phyloP scores from a whole-genome alignment of 2,797 vertebrate species.

The Parauchenoglanis ngamensis region DNA sequence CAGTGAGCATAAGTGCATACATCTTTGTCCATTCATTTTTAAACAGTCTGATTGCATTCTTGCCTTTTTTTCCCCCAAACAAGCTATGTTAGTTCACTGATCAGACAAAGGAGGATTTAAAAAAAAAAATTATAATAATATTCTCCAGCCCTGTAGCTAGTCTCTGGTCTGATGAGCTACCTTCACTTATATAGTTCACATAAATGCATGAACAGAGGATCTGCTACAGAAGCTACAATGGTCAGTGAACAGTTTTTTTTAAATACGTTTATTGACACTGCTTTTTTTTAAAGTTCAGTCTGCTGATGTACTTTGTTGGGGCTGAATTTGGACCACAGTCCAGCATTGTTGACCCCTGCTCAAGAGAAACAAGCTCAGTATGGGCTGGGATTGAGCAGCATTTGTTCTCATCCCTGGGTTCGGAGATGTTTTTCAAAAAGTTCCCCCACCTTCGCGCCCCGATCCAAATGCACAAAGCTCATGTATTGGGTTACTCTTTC shows the following conservation, averaged over 20 bases:
- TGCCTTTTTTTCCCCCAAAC: background rate
- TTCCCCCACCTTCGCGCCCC: conserved; percentile 26
- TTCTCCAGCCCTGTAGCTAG: background rate
- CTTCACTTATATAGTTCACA: background rate
- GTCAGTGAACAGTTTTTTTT: too few species aligned
- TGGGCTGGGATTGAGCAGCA: conserved; percentile 26
- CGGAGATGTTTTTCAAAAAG: conserved; percentile 38
- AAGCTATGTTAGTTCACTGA: background rate
- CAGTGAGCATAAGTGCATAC: too few species aligned
- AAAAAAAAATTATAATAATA: background rate
- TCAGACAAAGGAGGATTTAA: background rate
- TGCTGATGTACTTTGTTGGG: background rate
- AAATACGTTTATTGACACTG: background rate
- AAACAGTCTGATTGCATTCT: background rate
- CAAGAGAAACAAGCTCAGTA: conserved; percentile 22
- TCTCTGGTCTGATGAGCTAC: background rate
- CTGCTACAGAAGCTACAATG: background rate
- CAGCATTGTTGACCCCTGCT: background rate
- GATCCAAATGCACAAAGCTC: conserved; percentile 39
- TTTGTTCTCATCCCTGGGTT: conserved; percentile 1
- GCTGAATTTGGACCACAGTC: background rate
- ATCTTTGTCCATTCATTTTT: background rate
- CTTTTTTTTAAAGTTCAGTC: background rate
- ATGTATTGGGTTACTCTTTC: conserved; percentile 55
- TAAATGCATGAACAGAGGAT: background rate